Evolutionary conservation across 2,113 vertebrate genomes (phyloP), one percentile per base, ranked within the genome.

Genomic region (Pogona vitticeps): DNA sequence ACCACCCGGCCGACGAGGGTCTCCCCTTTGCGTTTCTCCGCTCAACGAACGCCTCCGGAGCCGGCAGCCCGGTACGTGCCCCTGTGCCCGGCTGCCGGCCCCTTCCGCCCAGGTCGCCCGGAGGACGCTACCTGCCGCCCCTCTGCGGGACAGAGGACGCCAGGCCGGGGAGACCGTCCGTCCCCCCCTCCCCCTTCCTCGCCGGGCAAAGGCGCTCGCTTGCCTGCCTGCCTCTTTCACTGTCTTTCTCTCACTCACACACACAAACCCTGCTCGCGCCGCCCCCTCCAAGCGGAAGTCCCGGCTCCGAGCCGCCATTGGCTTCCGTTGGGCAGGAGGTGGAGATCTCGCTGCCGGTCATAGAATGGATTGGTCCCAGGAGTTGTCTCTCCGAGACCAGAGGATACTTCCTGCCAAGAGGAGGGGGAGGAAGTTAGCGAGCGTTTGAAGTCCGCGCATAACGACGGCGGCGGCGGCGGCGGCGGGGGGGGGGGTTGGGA

Each of bases 201-300:
- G 5, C 46, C 10, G 46, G 46, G 46, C 2, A 67, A 83, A 46
- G 40, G 31, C 59, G 23, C 63, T 52, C 52, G 17, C 63, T 12
- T 26, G 26, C 6, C 52, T 21, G 23, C 36, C 7, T 14, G 38
- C 10, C 13, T 31, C 6, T 73, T 2, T 36, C 3, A 3, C 59
- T 72, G 68, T 18, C 3, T 58, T 15, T 40, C 40, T 76, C 65
- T 23, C 78, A 10, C 83, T 36, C 36, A 63, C 84, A 8, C 77
- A 28, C 81, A 31, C 91, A 88, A 36, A 63, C 63, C 75, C 86
- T 36, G 65, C 61, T 63, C 46, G 46, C 71, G n/a, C 80, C 72
- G 82, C 76, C 88, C 33, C 91, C 91, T 21, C 71, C 88, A 85
- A 92, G 93, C 96, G 97, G 97, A 98, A 98, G 94, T 96, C 85